phyloP scores from a whole-genome alignment of 2,888 invertebrate genomes.

The Brachyptera risi region DNA sequence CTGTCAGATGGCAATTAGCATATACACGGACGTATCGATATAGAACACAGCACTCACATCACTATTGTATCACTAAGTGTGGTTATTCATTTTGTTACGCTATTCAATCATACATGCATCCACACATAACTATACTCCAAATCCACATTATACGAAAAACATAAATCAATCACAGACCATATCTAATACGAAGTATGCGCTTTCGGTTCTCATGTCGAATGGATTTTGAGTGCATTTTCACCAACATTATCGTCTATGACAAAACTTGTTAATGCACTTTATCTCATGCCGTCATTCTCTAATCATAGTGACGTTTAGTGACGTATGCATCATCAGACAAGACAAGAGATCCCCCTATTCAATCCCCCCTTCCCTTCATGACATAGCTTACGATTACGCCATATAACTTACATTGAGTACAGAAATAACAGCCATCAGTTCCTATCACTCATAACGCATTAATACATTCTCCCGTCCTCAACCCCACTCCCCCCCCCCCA shows the following conservation, averaged over 20 bases:
- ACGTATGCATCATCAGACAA: conserved; percentile 12
- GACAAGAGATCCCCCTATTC: conserved; percentile 10
- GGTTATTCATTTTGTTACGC: too few relatives aligned
- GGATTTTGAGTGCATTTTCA: background rate
- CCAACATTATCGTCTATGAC: background rate
- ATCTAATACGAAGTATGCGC: too few relatives aligned
- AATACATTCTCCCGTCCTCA: conserved; percentile 20
- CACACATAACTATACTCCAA: too few relatives aligned
- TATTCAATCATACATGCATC: too few relatives aligned
- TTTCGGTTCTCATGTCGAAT: background rate
- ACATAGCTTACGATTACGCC: conserved; percentile 9
- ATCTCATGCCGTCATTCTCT: conserved; percentile 4
- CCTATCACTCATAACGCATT: conserved; percentile 28
- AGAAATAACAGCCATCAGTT: conserved; percentile 24
- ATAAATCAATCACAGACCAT: too few relatives aligned
- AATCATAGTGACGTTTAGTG: conserved; percentile 20
- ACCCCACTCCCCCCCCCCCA: conserved; percentile 14
- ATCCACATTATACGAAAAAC: too few relatives aligned
- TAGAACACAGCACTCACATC: too few relatives aligned
- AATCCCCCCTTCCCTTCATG: conserved; percentile 5
- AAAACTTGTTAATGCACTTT: conserved; percentile 11
- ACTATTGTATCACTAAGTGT: too few relatives aligned
- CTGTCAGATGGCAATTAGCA: too few relatives aligned
- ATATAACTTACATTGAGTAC: conserved; percentile 16
- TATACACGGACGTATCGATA: too few relatives aligned